phyloP scores from a whole-genome alignment of 2,113 vertebrate genomes.

The Australoheros scitulus region DNA sequence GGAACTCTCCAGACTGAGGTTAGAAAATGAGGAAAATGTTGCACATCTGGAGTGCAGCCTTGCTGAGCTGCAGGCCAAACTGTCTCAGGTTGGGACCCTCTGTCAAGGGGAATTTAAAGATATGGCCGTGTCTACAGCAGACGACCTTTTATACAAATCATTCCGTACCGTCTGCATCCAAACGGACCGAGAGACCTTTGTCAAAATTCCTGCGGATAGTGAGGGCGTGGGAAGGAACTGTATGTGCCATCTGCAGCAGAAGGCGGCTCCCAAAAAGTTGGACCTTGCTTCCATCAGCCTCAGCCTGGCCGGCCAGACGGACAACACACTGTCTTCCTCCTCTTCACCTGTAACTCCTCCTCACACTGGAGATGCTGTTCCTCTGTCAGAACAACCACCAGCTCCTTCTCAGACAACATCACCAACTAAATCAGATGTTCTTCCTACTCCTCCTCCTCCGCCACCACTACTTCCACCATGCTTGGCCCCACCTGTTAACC shows the following conservation, averaged over 20 bases:
- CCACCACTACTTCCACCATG: conserved; percentile 32
- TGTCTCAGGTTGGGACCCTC: conserved; percentile 73
- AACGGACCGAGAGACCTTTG: conserved; percentile 90
- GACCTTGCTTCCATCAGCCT: conserved; percentile 84
- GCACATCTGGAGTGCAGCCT: conserved; percentile 81
- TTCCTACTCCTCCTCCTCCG: conserved; percentile 33
- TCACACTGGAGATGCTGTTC: conserved; percentile 34
- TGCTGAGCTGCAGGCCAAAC: conserved; percentile 77
- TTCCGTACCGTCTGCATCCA: conserved; percentile 90
- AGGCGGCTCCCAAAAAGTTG: conserved; percentile 84
- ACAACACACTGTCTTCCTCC: conserved; percentile 63
- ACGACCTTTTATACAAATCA: conserved; percentile 78
- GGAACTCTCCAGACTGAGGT: conserved; percentile 82
- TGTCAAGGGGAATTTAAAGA: conserved; percentile 79
- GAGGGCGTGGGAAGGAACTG: conserved; percentile 66
- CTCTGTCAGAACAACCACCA: conserved; percentile 30
- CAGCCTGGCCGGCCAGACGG: conserved; percentile 71
- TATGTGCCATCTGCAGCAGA: conserved; percentile 73
- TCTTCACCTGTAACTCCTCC: background rate
- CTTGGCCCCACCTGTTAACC: background rate
- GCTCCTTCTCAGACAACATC: conserved; percentile 34
- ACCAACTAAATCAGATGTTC: conserved; percentile 4
- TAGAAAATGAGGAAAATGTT: conserved; percentile 82
- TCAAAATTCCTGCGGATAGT: conserved; percentile 82
- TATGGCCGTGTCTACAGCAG: conserved; percentile 84